Evolutionary conservation across 2,113 vertebrate species (phyloP).

Genomic region (Poecilia latipinna): DNA sequence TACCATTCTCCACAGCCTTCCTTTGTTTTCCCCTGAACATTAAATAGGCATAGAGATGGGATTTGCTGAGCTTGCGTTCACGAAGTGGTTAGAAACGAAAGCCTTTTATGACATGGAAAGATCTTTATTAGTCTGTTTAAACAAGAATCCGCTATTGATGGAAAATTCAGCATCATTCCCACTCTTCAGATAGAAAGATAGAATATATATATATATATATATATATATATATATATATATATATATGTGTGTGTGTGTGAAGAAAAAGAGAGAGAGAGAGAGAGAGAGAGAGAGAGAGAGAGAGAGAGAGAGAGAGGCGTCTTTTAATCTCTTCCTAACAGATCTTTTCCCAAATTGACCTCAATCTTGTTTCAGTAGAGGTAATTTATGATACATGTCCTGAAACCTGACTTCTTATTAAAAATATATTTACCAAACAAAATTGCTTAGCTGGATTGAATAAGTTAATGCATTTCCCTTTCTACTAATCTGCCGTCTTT

Average conservation of each 20-base stretch:
- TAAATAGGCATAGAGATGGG: constrained; percentile 50
- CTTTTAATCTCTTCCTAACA: constrained; percentile 23
- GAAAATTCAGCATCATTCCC: constrained; percentile 54
- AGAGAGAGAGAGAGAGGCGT: background rate
- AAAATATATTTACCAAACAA: background rate
- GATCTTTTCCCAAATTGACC: background rate
- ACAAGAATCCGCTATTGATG: constrained; percentile 44
- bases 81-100: constrained; percentile 62
- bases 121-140: constrained; percentile 55
- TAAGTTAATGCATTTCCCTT: background rate
- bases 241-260: no score
- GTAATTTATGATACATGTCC: background rate
- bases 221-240: no score
- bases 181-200: background rate
- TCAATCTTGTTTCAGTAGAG: background rate
- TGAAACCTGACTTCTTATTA: background rate
- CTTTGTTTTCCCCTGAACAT: constrained; percentile 62
- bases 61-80: constrained; percentile 57
- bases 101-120: constrained; percentile 66
- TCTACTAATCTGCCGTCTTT: background rate
- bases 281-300: no score
- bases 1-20: constrained; percentile 48
- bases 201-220: constrained; percentile 38
- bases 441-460: background rate
- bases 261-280: no score